Percentiles rank a stretch among this genome's conserved stretches.
These are phyloP conservation scores for Drosophila persimilis DNA, from an alignment of 1,140 invertebrate species.

Conservation along the genomic window DNA sequence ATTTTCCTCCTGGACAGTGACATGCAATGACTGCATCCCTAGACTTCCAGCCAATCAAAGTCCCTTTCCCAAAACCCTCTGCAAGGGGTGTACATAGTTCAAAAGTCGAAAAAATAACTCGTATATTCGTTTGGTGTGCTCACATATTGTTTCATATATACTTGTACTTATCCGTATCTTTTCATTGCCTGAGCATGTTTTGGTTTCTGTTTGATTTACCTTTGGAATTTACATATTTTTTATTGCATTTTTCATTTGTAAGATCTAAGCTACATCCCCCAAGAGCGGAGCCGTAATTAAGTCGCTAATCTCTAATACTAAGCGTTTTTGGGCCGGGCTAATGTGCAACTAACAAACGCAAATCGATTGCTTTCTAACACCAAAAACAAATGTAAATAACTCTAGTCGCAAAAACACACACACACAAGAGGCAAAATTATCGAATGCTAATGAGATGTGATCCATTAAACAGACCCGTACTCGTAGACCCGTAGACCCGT, in stretches of 20 bases:
- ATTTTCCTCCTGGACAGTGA: too few species aligned
- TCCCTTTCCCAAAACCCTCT: too few species aligned
- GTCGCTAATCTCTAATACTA: constrained; percentile 32
- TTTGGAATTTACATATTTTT: not conserved
- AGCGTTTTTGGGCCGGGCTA: constrained; percentile 4
- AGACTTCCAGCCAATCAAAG: too few species aligned
- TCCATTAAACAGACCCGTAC: constrained; percentile 13
- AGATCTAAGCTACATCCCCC: constrained; percentile 37
- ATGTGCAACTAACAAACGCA: constrained; percentile 14
- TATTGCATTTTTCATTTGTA: constrained; percentile 41
- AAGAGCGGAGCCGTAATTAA: constrained; percentile 17
- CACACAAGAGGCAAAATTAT: constrained; percentile 45
- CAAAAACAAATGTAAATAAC: constrained; percentile 43
- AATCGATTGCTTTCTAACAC: constrained; percentile 38
- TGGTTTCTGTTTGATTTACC: constrained; percentile 29
- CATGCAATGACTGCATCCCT: too few species aligned
- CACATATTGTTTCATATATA: constrained; percentile 22
- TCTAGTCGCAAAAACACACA: constrained; percentile 15
- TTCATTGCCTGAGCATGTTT: constrained; percentile 60
- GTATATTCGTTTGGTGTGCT: constrained; percentile 1
- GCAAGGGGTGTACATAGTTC: not conserved
- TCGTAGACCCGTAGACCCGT: constrained; percentile 16
- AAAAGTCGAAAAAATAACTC: not conserved
- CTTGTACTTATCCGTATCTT: not conserved
- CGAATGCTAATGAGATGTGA: constrained; percentile 76